Base-by-base conservation (phyloP, 2,888 invertebrate genomes). In the Drepana falcataria region DNA sequence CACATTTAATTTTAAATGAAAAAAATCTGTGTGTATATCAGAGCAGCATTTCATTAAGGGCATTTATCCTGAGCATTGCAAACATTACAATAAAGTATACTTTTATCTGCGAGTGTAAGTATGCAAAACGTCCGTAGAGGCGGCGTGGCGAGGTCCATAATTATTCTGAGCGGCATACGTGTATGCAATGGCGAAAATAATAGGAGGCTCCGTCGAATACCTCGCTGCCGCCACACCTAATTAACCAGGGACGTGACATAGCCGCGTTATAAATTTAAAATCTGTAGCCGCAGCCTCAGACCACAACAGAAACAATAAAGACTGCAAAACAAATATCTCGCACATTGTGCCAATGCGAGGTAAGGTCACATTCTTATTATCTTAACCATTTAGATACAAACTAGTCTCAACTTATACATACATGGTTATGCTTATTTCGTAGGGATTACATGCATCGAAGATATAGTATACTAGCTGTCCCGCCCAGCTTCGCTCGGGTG, bases 231-330 rank as follows among this genome's bases (percentile, higher is more conserved):
- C 81, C 75, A 77, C 85, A 78, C 85, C 85, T 87, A 86, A 87
- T 87, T 87, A 87, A 85, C 84, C 80, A 69, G 72, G 68, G 80
- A 84, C 85, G 85, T 85, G 86, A 87, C 83, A 83, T 78, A 72
- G 79, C 78, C 75, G 70, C 81, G 76, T 83, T 85, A 87, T 86
- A 87, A 81, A 84, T 85, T 83, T 85, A 76, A 81, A 83, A 86
- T 84, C 83, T 81, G 72, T 78, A 77, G 73, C 70, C 72, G 73
- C 69, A 65, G 71, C 71, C 72, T 65, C 68, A 60, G 72, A 74
- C 68, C 67, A 71, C 77, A 78, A 75, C 69, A 78, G 73, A 81
- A 73, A 70, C 69, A 73, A 75, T 71, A 68, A 62, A 59, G 47
- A 49, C 53, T 51, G 57, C 34, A 63, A 59, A 58, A 59, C 53